Conservation (phyloP, 2,888 invertebrate genomes). For the Mamestra brassicae region DNA sequence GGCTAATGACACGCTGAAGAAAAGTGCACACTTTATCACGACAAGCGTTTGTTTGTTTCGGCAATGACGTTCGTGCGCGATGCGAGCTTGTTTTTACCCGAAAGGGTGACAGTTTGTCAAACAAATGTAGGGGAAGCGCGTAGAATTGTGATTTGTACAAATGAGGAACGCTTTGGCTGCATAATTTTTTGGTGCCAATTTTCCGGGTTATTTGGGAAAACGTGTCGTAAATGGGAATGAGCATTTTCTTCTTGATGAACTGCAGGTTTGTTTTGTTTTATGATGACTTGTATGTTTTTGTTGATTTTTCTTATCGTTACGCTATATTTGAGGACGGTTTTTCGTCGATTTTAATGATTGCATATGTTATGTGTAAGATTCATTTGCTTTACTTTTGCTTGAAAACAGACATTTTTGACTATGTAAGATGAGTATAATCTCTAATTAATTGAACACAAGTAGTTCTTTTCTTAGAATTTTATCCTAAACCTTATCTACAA, state of each 20-base stretch:
- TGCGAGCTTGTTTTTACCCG: constrained; percentile 51
- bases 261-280: constrained; percentile 14
- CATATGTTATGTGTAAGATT: no score
- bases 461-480: no score
- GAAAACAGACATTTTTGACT: no score
- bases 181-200: constrained; percentile 47
- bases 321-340: neutral
- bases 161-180: constrained; percentile 38
- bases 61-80: constrained; percentile 49
- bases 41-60: constrained; percentile 60
- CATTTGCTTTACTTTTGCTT: no score
- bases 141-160: constrained; percentile 54
- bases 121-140: constrained; percentile 8
- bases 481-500: no score
- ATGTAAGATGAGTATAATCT: no score
- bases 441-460: no score
- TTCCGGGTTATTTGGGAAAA: constrained; percentile 27
- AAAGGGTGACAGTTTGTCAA: constrained; percentile 30
- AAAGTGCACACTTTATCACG: constrained; percentile 63
- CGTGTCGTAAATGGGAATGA: neutral
- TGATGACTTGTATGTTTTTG: neutral
- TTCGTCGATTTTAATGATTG: no score
- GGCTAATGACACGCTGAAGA: constrained; percentile 58
- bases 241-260: neutral
- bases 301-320: neutral